Conservation (phyloP, 1,140 invertebrate species). For the Drosophila bifasciata region DNA sequence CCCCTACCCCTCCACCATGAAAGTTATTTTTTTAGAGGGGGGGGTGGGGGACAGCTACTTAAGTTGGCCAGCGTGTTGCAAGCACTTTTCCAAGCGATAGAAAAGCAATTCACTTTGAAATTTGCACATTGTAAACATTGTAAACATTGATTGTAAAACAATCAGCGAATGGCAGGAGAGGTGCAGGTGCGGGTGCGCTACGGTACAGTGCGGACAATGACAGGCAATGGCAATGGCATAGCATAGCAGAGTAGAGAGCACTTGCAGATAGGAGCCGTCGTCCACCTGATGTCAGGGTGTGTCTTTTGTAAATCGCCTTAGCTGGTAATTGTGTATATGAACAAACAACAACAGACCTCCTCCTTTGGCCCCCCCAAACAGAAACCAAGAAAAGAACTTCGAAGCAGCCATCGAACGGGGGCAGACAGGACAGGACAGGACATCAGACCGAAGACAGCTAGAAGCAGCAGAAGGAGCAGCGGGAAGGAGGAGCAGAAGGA, state of each 20-base stretch:
- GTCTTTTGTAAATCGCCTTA: conserved; percentile 75
- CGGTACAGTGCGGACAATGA: conserved; percentile 27
- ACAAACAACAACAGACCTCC: conserved; percentile 47
- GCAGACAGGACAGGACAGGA: conserved; percentile 22
- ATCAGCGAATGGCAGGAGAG: conserved; percentile 23
- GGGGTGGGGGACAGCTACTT: conserved; percentile 64
- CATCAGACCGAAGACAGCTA: conserved; percentile 1
- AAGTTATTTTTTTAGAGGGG: conserved; percentile 63
- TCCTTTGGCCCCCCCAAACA: conserved; percentile 8
- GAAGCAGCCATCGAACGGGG: conserved; percentile 23
- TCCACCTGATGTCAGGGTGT: conserved; percentile 60
- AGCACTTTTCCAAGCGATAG: conserved; percentile 79
- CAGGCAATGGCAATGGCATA: conserved; percentile 72
- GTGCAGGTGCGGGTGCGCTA: background rate
- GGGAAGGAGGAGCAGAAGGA: conserved; percentile 5
- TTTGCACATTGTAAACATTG: conserved; percentile 82
- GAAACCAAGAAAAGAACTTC: conserved; percentile 26
- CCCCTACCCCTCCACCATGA: conserved; percentile 1
- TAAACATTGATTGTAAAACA: conserved; percentile 81
- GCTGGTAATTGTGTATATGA: conserved; percentile 80
- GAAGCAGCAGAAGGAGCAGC: conserved; percentile 3
- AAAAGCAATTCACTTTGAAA: conserved; percentile 83
- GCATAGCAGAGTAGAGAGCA: too few species aligned
- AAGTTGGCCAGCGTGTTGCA: conserved; percentile 65
- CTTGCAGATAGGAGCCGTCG: conserved; percentile 62